A percentile compares a stretch with the other conserved stretches of the same genome.
phyloP scores from a whole-genome alignment of 1,140 invertebrate genomes.

The Drosophila oshimai region DNA sequence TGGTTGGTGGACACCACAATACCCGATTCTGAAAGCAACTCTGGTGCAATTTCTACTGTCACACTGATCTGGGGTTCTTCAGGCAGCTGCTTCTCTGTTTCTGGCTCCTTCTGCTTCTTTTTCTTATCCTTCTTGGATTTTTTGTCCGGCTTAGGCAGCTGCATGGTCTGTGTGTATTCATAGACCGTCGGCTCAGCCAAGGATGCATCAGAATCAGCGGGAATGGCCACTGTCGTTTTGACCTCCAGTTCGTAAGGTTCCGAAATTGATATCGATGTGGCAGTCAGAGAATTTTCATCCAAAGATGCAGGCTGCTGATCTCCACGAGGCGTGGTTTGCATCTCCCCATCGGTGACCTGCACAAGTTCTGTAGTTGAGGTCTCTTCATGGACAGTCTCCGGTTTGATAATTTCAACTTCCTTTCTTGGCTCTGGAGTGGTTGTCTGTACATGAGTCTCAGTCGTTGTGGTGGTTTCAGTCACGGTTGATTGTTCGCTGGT shows the following conservation, averaged over 20 bases:
- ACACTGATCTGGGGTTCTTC: conserved; percentile 69
- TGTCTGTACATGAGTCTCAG: conserved; percentile 83
- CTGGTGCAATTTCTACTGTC: conserved; percentile 66
- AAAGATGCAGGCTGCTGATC: conserved; percentile 47
- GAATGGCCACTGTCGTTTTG: conserved; percentile 85
- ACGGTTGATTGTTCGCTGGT: conserved; percentile 61
- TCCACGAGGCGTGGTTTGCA: conserved; percentile 83
- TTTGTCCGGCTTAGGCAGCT: conserved; percentile 64
- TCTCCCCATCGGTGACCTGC: conserved; percentile 78
- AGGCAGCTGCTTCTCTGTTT: conserved; percentile 10
- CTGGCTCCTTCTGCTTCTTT: conserved; percentile 1
- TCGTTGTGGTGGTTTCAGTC: conserved; percentile 72
- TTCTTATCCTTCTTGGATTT: conserved; percentile 51
- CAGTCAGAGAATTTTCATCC: conserved; percentile 59
- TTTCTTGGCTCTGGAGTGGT: conserved; percentile 71
- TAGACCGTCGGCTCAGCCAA: conserved; percentile 62
- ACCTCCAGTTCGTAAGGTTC: conserved; percentile 87
- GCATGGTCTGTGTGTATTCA: conserved; percentile 76
- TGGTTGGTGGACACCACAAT: conserved; percentile 68
- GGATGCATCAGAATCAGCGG: conserved; percentile 82
- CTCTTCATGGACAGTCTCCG: conserved; percentile 39
- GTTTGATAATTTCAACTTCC: neutral
- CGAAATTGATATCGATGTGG: conserved; percentile 83
- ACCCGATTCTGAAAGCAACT: conserved; percentile 50
- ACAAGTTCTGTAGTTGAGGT: conserved; percentile 42